Percentiles rank a stretch among this genome's conserved stretches.
Conservation (phyloP, 2,797 vertebrate species). For the Antennarius maculatus region DNA sequence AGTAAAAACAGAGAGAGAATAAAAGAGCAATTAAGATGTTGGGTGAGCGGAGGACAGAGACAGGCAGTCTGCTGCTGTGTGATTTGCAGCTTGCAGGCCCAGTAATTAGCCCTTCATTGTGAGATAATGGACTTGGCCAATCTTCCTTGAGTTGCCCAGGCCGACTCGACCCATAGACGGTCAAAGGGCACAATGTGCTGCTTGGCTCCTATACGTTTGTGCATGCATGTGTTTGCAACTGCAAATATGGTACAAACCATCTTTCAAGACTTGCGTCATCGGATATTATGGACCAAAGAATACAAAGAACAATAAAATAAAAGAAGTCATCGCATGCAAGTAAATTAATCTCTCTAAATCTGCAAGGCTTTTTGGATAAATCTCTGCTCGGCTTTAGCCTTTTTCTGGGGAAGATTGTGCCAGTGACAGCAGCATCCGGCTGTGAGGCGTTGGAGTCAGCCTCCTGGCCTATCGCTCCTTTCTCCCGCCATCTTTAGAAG, state of each 20-base stretch:
- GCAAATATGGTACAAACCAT: slow-evolving; percentile 14
- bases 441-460: slow-evolving; percentile 43
- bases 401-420: background rate
- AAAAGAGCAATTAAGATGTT: slow-evolving; percentile 99
- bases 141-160: slow-evolving; percentile 81
- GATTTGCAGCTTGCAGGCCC: slow-evolving; percentile 96
- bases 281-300: slow-evolving; percentile 15
- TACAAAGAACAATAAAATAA: background rate
- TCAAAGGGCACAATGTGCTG: slow-evolving; percentile 81
- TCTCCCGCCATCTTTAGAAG: slow-evolving; percentile 70
- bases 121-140: slow-evolving; percentile 98
- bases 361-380: slow-evolving; percentile 29
- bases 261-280: slow-evolving; percentile 22
- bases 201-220: slow-evolving; percentile 63
- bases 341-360: slow-evolving; percentile 30
- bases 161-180: slow-evolving; percentile 66
- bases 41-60: slow-evolving; percentile 90
- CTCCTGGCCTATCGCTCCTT: slow-evolving; percentile 55
- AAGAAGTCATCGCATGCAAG: slow-evolving; percentile 9
- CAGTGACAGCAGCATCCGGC: slow-evolving; percentile 11
- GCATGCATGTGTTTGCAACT: slow-evolving; percentile 8
- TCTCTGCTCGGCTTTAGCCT: slow-evolving; percentile 12
- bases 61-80: slow-evolving; percentile 95
- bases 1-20: slow-evolving; percentile 76
- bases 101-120: slow-evolving; percentile 99